These are phyloP conservation scores for Macquaria australasica DNA, from an alignment of 2,113 vertebrate species.

Conservation along the genomic window DNA sequence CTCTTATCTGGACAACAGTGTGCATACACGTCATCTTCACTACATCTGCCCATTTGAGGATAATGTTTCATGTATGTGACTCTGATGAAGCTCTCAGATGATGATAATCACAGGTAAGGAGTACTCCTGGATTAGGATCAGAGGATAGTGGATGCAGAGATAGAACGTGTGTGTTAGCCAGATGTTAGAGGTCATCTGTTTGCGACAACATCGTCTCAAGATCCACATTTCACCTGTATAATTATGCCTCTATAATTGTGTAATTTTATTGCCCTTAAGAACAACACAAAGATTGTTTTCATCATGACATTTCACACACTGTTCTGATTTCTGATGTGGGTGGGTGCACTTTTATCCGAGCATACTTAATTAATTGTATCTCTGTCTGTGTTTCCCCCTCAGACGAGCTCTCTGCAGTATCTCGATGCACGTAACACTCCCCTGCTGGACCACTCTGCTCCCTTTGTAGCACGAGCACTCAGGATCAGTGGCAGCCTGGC, in stretches of 20 bases:
- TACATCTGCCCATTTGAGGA: conserved; percentile 10
- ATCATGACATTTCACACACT: background rate
- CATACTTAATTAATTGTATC: background rate
- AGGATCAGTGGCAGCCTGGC: conserved; percentile 94
- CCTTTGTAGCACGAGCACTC: conserved; percentile 94
- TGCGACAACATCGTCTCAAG: background rate
- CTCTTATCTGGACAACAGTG: background rate
- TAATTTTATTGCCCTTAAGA: background rate
- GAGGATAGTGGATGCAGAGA: background rate
- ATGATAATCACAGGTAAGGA: background rate
- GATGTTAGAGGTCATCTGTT: background rate
- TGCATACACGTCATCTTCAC: conserved; percentile 2
- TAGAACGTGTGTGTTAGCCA: background rate
- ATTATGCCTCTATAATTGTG: background rate
- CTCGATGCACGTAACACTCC: conserved; percentile 94
- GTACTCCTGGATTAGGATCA: conserved; percentile 1
- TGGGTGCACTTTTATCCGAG: background rate
- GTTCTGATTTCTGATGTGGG: background rate
- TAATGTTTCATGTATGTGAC: conserved; percentile 2
- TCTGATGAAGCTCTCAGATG: conserved; percentile 5
- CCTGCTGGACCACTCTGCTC: conserved; percentile 92
- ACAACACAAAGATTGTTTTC: background rate
- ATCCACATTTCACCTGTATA: too few relatives aligned
- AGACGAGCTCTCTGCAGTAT: conserved; percentile 95
- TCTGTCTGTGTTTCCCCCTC: conserved; percentile 33